Conservation (phyloP, 2,888 invertebrate species). For the Ernsta delagoae region DNA sequence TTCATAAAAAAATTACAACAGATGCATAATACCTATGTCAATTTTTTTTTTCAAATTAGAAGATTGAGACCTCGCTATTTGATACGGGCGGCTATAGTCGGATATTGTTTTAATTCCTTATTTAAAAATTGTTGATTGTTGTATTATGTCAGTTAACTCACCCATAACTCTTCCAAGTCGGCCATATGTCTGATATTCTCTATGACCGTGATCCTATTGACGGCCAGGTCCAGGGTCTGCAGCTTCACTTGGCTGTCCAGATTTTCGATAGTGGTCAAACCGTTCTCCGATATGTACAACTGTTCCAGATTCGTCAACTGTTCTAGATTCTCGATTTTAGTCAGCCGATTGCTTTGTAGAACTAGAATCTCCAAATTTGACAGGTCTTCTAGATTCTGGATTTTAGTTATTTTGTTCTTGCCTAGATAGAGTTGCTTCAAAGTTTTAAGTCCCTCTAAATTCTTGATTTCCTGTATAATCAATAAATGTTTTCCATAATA, state of each 20-base stretch:
- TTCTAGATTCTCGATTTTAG: slow-evolving; percentile 94
- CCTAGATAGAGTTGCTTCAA: slow-evolving; percentile 94
- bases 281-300: slow-evolving; percentile 97
- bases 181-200: slow-evolving; percentile 91
- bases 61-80: too few species aligned
- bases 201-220: slow-evolving; percentile 92
- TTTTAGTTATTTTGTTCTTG: slow-evolving; percentile 96
- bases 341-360: slow-evolving; percentile 95
- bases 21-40: too few species aligned
- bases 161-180: slow-evolving; percentile 98
- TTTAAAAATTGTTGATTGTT: too few species aligned
- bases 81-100: too few species aligned
- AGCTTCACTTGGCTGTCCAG: slow-evolving; percentile 88
- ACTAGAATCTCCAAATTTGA: slow-evolving; percentile 91
- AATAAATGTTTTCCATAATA: too few species aligned
- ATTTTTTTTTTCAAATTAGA: too few species aligned
- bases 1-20: too few species aligned
- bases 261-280: slow-evolving; percentile 91
- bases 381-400: slow-evolving; percentile 92
- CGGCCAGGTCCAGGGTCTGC: slow-evolving; percentile 95
- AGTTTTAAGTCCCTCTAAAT: slow-evolving; percentile 90
- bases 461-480: slow-evolving; percentile 90
- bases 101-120: too few species aligned
- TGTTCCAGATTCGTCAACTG: slow-evolving; percentile 91
- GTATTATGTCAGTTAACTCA: slow-evolving; percentile 71